Percentiles rank a stretch among this genome's conserved stretches.
Evolutionary conservation across 2,888 invertebrate genomes (phyloP).

Genomic region (Lapara coniferarum): DNA sequence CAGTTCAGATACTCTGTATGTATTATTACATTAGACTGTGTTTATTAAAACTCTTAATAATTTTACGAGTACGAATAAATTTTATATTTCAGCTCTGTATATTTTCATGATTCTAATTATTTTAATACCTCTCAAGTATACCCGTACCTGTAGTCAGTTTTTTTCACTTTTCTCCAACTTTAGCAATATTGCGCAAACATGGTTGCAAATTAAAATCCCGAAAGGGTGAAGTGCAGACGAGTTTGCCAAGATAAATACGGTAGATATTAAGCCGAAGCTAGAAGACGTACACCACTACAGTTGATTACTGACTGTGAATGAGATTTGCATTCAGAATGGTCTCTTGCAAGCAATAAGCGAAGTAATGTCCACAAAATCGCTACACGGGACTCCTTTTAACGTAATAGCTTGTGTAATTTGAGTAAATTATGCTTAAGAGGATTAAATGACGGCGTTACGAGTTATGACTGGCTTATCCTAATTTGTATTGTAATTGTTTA

Average conservation of each 20-base stretch:
- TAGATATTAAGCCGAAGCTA: background rate
- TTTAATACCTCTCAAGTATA: background rate
- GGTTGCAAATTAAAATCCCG: background rate
- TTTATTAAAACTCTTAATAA: too few species aligned
- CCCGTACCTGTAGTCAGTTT: background rate
- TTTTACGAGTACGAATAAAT: too few species aligned
- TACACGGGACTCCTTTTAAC: conserved; percentile 38
- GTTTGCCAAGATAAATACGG: conserved; percentile 6
- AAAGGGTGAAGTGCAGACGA: background rate
- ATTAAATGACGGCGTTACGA: background rate
- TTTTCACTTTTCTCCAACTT: background rate
- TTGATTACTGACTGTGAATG: conserved; percentile 35
- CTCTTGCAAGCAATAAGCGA: conserved; percentile 38
- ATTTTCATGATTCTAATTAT: too few species aligned
- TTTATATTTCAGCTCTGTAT: too few species aligned
- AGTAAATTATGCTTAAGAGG: conserved; percentile 33
- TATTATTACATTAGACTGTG: too few species aligned
- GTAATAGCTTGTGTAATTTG: conserved; percentile 40
- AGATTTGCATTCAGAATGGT: conserved; percentile 48
- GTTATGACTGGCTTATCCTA: conserved; percentile 1
- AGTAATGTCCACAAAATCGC: conserved; percentile 36
- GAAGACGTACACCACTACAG: conserved; percentile 29
- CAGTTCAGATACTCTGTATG: too few species aligned
- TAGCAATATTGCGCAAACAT: background rate
- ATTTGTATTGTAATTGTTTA: background rate